Evolutionary conservation across 2,888 invertebrate species (phyloP).

Genomic region (Drosophila atripex): DNA sequence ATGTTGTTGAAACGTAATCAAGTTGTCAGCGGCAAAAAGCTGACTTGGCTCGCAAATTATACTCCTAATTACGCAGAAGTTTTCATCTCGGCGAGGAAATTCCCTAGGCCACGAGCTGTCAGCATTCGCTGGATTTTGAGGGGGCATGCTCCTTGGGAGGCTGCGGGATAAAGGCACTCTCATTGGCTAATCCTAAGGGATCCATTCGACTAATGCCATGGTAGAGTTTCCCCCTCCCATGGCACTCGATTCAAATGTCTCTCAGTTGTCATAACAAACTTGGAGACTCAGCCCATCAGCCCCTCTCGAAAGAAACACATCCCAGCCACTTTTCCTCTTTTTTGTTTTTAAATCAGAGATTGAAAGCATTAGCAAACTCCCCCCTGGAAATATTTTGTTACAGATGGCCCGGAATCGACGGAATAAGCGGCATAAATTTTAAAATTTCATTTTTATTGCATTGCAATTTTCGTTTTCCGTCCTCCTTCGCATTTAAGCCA

Average conservation of each 20-base stretch:
- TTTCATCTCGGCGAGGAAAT: conserved; percentile 44
- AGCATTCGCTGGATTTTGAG: conserved; percentile 62
- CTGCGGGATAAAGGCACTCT: conserved; percentile 35
- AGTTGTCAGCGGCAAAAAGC: conserved; percentile 67
- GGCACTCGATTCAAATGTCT: conserved; percentile 68
- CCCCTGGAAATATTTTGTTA: conserved; percentile 54
- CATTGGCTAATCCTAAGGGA: conserved; percentile 69
- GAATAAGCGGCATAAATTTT: conserved; percentile 76
- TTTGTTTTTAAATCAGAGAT: conserved; percentile 18
- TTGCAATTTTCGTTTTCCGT: conserved; percentile 65
- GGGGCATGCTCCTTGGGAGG: conserved; percentile 55
- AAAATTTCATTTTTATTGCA: conserved; percentile 79
- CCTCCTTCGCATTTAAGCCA: conserved; percentile 50
- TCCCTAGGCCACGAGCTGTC: conserved; percentile 66
- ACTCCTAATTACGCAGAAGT: conserved; percentile 68
- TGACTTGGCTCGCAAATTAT: conserved; percentile 60
- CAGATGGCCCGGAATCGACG: conserved; percentile 57
- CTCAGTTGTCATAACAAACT: conserved; percentile 75
- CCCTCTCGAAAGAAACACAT: background rate
- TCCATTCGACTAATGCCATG: conserved; percentile 75
- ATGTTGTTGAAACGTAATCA: conserved; percentile 78
- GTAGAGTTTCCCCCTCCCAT: conserved; percentile 53
- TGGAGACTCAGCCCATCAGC: conserved; percentile 27
- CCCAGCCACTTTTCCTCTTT: background rate
- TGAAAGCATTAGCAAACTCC: conserved; percentile 58